A percentile compares a stretch with the other conserved stretches of the same genome.
Conservation (phyloP, 2,888 invertebrate genomes). For the Buathra laborator region DNA sequence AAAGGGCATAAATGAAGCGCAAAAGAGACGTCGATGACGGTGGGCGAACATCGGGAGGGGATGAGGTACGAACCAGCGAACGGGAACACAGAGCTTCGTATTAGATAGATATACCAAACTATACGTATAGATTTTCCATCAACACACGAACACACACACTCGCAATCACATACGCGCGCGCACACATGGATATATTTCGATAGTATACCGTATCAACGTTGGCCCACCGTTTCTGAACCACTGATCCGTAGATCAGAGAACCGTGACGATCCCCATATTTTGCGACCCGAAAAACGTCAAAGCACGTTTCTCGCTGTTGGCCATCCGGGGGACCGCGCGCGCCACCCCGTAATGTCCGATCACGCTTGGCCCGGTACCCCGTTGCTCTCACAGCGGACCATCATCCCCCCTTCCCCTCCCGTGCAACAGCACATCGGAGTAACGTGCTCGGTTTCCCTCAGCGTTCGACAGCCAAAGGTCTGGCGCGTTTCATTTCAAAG, state of each 20-base stretch:
- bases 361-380: constrained; percentile 21
- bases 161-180: neutral
- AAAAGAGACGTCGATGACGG: constrained; percentile 54
- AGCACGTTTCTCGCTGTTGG: constrained; percentile 60
- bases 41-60: constrained; percentile 18
- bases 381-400: constrained; percentile 18
- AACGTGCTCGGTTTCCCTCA: constrained; percentile 40
- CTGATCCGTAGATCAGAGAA: constrained; percentile 74
- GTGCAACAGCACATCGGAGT: constrained; percentile 16
- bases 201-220: constrained; percentile 28
- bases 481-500: constrained; percentile 41
- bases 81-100: constrained; percentile 27
- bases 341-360: constrained; percentile 39
- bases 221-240: constrained; percentile 73
- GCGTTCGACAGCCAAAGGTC: constrained; percentile 22
- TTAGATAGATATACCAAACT: constrained; percentile 25
- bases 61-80: constrained; percentile 12
- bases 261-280: constrained; percentile 65
- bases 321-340: constrained; percentile 2
- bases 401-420: neutral
- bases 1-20: constrained; percentile 69
- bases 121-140: constrained; percentile 52
- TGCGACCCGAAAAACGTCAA: constrained; percentile 72
- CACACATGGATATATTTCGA: constrained; percentile 7
- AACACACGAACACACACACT: constrained; percentile 32